These are phyloP conservation scores for Mohoua ochrocephala DNA, from an alignment of 2,113 vertebrate species.

Conservation along the genomic window DNA sequence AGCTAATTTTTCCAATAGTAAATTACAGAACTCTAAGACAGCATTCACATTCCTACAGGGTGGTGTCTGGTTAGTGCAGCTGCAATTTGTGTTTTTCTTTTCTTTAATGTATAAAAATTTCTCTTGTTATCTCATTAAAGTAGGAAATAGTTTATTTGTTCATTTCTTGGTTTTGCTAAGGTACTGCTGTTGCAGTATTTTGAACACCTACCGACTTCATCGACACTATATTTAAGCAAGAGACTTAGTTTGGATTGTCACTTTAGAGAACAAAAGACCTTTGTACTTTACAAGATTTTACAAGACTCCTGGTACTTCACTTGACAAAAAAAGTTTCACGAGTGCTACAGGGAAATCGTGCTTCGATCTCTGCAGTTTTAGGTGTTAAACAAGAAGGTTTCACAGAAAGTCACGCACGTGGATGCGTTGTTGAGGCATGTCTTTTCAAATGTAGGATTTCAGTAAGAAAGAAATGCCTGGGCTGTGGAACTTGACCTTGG, in stretches of 20 bases:
- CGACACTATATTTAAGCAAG: neutral
- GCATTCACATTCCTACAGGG: neutral
- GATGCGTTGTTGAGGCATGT: neutral
- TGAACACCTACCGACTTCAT: neutral
- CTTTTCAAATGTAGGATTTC: neutral
- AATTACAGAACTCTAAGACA: constrained; percentile 22
- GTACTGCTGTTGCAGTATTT: neutral
- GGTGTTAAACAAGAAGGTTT: neutral
- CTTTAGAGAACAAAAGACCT: neutral
- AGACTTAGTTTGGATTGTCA: neutral
- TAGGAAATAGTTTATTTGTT: neutral
- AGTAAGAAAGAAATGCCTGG: neutral
- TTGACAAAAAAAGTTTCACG: neutral
- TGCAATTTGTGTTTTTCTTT: neutral
- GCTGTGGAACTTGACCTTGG: neutral
- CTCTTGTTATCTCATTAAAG: neutral
- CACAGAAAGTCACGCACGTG: neutral
- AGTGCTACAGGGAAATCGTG: neutral
- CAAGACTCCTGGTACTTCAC: neutral
- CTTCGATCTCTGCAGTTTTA: neutral
- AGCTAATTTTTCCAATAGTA: constrained; percentile 40
- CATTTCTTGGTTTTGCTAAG: neutral
- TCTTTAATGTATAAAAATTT: neutral
- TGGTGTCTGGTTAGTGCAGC: neutral
- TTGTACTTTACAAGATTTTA: neutral